Conservation (phyloP, 2,888 invertebrate genomes). For the Sminthurinus aureus region DNA sequence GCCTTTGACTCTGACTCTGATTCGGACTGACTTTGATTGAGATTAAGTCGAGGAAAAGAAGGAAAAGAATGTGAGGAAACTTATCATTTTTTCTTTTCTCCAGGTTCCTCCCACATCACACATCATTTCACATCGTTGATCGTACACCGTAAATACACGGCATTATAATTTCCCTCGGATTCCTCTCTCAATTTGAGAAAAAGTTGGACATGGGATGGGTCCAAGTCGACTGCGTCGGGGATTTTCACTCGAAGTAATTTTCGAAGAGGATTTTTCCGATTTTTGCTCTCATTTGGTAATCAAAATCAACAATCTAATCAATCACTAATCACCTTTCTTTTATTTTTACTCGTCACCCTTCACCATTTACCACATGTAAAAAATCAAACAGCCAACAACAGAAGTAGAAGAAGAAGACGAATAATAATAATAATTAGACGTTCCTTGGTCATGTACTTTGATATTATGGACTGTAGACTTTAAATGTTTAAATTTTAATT, state of each 20-base stretch:
- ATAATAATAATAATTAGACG: too few species aligned
- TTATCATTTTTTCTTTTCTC: background rate
- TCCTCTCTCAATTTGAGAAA: background rate
- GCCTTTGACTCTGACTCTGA: too few species aligned
- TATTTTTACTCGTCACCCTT: too few species aligned
- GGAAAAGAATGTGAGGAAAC: background rate
- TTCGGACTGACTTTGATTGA: too few species aligned
- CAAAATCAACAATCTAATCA: background rate
- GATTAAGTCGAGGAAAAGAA: background rate
- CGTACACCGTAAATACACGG: background rate
- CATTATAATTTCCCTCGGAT: background rate
- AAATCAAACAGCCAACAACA: too few species aligned
- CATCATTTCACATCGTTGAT: background rate
- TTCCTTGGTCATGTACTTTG: too few species aligned
- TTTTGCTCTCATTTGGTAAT: conserved; percentile 59
- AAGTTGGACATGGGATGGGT: conserved; percentile 55
- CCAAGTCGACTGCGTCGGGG: conserved; percentile 60
- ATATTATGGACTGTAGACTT: too few species aligned
- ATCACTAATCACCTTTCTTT: too few species aligned
- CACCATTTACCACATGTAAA: too few species aligned
- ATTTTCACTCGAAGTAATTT: conserved; percentile 60
- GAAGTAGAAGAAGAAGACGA: too few species aligned
- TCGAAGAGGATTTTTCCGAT: conserved; percentile 59
- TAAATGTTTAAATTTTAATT: too few species aligned
- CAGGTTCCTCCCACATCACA: too few species aligned